These are phyloP conservation scores for Enteromius treurensis DNA, from an alignment of 2,797 vertebrate species.

Conservation along the genomic window DNA sequence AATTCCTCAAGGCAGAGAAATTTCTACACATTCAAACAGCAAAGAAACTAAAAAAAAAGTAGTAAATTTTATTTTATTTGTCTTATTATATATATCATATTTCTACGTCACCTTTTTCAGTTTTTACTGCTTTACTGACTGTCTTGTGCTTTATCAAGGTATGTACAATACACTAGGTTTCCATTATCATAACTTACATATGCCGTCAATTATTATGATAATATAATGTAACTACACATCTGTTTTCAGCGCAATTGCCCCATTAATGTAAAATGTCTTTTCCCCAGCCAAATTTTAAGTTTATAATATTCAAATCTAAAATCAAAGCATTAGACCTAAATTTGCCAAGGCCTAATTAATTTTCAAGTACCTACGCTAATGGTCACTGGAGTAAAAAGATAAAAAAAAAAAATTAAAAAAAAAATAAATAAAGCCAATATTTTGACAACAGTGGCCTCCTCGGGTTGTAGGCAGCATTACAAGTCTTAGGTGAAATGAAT, in stretches of 20 bases:
- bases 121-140: background rate
- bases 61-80: no score
- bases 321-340: background rate
- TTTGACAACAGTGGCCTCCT: slow-evolving; percentile 4
- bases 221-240: background rate
- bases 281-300: background rate
- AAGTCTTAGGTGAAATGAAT: background rate
- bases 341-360: background rate
- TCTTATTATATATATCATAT: background rate
- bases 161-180: background rate
- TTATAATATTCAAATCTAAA: background rate
- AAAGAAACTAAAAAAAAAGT: background rate
- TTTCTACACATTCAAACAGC: background rate
- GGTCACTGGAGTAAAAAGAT: background rate
- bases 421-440: background rate
- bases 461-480: background rate
- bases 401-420: no score
- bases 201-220: background rate
- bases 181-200: background rate
- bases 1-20: background rate
- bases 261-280: background rate
- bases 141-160: background rate
- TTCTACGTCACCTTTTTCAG: background rate
- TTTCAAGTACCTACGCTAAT: background rate
- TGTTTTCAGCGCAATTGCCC: background rate